phyloP scores from a whole-genome alignment of 35 echinoderm and acorn worm genomes.

The Lytechinus pictus region DNA sequence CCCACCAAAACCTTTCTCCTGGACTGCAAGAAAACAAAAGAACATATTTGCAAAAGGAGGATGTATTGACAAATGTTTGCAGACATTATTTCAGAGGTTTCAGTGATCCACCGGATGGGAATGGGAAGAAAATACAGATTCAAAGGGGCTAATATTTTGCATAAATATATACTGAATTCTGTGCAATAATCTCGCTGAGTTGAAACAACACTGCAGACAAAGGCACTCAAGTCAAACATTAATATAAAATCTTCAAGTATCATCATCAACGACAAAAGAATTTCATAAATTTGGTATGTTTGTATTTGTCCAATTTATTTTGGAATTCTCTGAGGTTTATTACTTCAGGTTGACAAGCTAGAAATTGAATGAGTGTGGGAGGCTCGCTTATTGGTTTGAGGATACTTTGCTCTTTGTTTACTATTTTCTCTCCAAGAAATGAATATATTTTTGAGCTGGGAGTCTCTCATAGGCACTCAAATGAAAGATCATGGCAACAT shows the following conservation, averaged over 20 bases:
- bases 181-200: neutral
- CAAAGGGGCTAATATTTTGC: neutral
- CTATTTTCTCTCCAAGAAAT: neutral
- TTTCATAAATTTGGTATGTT: conserved; percentile 20
- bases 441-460: neutral
- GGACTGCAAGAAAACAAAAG: neutral
- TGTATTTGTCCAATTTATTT: conserved; percentile 15
- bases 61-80: neutral
- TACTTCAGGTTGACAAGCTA: conserved; percentile 1
- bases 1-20: neutral
- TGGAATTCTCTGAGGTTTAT: neutral
- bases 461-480: neutral
- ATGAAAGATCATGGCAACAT: neutral
- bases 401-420: neutral
- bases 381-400: neutral
- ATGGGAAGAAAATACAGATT: neutral
- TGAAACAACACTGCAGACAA: neutral
- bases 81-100: conserved; percentile 13
- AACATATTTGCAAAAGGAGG: conserved; percentile 11
- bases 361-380: conserved; percentile 11
- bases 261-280: conserved; percentile 12
- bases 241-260: conserved; percentile 7
- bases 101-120: neutral
- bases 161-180: neutral
- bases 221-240: conserved; percentile 17